Percentiles rank a stretch among this genome's conserved stretches.
These are phyloP conservation scores for Venturia canescens DNA, from an alignment of 1,140 invertebrate genomes.

Conservation along the genomic window DNA sequence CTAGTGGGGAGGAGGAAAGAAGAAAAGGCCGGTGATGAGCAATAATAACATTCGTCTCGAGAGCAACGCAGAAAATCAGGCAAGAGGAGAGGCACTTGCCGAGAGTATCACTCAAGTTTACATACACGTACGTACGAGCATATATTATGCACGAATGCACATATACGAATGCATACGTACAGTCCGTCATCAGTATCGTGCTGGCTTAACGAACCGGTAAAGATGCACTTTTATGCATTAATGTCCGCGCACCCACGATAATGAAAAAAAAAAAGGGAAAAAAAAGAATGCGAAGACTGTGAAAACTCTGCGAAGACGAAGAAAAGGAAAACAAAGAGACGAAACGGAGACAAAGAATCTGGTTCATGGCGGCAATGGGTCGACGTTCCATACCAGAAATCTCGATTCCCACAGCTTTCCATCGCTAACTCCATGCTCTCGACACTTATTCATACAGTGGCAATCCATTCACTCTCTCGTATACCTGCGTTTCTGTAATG, in stretches of 20 bases:
- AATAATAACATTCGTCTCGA: constrained; percentile 45
- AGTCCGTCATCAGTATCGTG: not conserved
- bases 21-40: constrained; percentile 20
- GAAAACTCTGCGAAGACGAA: not conserved
- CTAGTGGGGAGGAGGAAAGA: not conserved
- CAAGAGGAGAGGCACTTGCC: constrained; percentile 17
- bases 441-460: not conserved
- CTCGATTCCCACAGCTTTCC: constrained; percentile 66
- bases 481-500: not conserved
- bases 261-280: constrained; percentile 14
- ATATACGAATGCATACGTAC: too few species aligned
- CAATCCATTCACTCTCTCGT: constrained; percentile 50
- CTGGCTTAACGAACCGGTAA: constrained; percentile 12
- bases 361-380: constrained; percentile 56
- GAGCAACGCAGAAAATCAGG: constrained; percentile 29
- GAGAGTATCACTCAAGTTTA: constrained; percentile 38
- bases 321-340: not conserved
- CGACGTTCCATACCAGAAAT: constrained; percentile 64
- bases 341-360: constrained; percentile 55
- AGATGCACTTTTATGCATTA: not conserved
- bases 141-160: not conserved
- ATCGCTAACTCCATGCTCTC: constrained; percentile 50
- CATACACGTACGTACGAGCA: not conserved
- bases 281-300: not conserved
- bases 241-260: not conserved